Percentiles rank a stretch among this genome's conserved stretches.
These are phyloP conservation scores for Hippolais icterina DNA, from an alignment of 2,113 vertebrate genomes.

Conservation along the genomic window DNA sequence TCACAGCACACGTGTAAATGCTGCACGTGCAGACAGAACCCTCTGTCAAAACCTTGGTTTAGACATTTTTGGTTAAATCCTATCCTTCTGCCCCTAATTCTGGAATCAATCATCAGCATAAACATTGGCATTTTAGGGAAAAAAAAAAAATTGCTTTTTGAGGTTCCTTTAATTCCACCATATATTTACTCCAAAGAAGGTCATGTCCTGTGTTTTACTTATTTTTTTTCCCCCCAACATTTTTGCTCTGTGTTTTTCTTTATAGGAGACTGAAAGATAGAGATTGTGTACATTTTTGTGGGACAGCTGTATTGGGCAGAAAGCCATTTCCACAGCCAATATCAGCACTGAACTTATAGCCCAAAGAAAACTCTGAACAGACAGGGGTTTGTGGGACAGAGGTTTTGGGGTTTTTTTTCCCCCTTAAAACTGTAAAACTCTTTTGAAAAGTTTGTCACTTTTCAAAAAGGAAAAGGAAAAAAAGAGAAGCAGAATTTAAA, in stretches of 20 bases:
- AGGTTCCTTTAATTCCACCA: neutral
- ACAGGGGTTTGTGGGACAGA: neutral
- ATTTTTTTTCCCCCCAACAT: neutral
- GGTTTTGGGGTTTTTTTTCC: neutral
- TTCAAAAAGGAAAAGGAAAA: neutral
- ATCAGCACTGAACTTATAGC: conserved; percentile 18
- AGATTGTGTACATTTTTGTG: conserved; percentile 43
- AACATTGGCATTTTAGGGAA: neutral
- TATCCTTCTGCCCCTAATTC: neutral
- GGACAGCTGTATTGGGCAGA: neutral
- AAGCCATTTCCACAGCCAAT: neutral
- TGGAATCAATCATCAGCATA: neutral
- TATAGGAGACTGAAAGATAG: neutral
- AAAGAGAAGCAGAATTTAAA: neutral
- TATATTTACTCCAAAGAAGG: neutral
- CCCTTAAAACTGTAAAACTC: neutral
- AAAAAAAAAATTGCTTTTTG: neutral
- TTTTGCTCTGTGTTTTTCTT: neutral
- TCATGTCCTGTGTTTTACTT: neutral
- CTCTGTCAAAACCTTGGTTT: neutral
- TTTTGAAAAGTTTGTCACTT: neutral
- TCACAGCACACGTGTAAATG: rapidly evolving
- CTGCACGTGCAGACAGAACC: rapidly evolving
- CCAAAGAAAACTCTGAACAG: neutral
- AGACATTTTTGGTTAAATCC: neutral